These are phyloP conservation scores for Copidosoma aretas DNA, from an alignment of 2,888 invertebrate genomes.

Conservation along the genomic window DNA sequence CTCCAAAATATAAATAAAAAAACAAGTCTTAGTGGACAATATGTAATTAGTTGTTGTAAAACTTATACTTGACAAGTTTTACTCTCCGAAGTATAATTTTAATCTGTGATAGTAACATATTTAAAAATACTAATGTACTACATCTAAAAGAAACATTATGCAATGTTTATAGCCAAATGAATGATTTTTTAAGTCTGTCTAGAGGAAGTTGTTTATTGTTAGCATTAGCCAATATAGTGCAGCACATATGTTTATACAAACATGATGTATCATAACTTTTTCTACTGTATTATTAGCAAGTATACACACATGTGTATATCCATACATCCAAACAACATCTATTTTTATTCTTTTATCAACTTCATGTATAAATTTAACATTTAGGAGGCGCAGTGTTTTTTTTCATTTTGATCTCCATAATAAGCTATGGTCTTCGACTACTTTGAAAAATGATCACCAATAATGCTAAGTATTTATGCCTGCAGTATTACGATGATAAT, in stretches of 20 bases:
- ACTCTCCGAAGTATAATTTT: too few species aligned
- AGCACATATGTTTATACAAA: constrained; percentile 39
- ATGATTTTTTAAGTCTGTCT: constrained; percentile 23
- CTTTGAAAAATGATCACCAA: constrained; percentile 26
- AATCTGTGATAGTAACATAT: too few species aligned
- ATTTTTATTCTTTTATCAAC: constrained; percentile 4
- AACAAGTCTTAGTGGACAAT: constrained; percentile 9
- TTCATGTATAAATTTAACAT: constrained; percentile 34
- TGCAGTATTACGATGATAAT: too few species aligned
- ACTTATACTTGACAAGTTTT: constrained; percentile 23
- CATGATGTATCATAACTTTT: constrained; percentile 14
- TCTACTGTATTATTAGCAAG: not conserved
- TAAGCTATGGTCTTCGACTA: constrained; percentile 18
- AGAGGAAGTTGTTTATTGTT: constrained; percentile 28
- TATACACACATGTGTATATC: constrained; percentile 31
- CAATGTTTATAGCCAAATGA: constrained; percentile 19
- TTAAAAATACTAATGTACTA: constrained; percentile 20
- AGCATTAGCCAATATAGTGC: constrained; percentile 34
- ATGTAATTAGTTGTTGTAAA: constrained; percentile 9
- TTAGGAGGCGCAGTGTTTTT: constrained; percentile 31
- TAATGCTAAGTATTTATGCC: constrained; percentile 28
- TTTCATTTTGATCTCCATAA: too few species aligned
- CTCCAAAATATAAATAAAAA: not conserved
- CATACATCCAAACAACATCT: constrained; percentile 13
- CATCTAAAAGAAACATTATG: constrained; percentile 31